These are phyloP conservation scores for Oreochromis niloticus DNA, from an alignment of 2,113 vertebrate genomes.

Conservation along the genomic window DNA sequence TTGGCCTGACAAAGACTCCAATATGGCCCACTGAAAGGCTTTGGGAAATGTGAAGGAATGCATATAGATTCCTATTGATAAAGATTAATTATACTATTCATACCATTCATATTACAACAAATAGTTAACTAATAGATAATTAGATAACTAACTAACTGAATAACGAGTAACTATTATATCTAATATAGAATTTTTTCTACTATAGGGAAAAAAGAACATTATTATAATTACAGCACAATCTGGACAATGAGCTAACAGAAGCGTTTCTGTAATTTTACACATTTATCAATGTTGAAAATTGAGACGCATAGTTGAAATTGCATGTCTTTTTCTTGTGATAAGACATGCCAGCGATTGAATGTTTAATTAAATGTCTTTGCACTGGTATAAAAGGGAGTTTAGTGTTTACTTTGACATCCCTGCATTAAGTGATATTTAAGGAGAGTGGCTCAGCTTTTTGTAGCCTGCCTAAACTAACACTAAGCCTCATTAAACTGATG, in stretches of 20 bases:
- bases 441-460: neutral
- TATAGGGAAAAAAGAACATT: neutral
- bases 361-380: neutral
- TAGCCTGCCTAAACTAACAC: neutral
- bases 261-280: neutral
- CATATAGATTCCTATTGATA: neutral
- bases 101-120: neutral
- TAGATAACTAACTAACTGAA: neutral
- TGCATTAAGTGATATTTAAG: neutral
- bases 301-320: neutral
- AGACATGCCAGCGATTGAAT: neutral
- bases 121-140: neutral
- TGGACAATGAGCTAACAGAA: neutral
- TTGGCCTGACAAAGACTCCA: neutral
- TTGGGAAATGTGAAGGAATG: neutral
- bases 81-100: neutral
- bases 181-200: neutral
- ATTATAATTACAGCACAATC: neutral
- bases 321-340: neutral
- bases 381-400: neutral
- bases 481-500: neutral
- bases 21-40: neutral
- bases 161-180: neutral
- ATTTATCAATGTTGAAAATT: neutral
- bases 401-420: neutral